Conservation (phyloP, 2,888 invertebrate genomes). For the Brenthis hecate region DNA sequence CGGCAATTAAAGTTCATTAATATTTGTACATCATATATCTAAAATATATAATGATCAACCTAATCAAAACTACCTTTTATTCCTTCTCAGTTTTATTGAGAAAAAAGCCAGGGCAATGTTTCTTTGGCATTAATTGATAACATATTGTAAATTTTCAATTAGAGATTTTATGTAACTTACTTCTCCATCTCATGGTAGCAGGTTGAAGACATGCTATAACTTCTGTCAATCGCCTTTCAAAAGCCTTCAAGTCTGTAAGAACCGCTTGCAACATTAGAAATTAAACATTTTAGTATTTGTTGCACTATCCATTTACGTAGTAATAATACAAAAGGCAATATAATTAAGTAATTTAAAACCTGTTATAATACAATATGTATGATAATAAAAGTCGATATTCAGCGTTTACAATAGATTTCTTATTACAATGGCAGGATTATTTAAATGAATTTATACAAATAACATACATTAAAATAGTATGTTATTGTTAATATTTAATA, state of each 20-base stretch:
- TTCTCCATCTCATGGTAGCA: slow-evolving; percentile 96
- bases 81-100: background rate
- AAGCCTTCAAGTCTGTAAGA: slow-evolving; percentile 96
- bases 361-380: too few relatives aligned
- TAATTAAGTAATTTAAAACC: too few relatives aligned
- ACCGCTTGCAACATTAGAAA: slow-evolving; percentile 45
- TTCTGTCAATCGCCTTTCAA: slow-evolving; percentile 97
- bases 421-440: too few relatives aligned
- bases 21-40: too few relatives aligned
- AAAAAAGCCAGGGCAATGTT: background rate
- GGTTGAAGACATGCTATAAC: slow-evolving; percentile 98
- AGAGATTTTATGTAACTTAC: slow-evolving; percentile 79
- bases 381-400: too few relatives aligned
- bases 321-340: background rate
- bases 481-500: too few relatives aligned
- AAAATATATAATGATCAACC: too few relatives aligned
- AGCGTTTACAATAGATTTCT: too few relatives aligned
- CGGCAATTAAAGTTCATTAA: too few relatives aligned
- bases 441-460: too few relatives aligned
- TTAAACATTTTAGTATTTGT: slow-evolving; percentile 23
- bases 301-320: background rate
- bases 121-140: background rate
- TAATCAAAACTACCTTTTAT: too few relatives aligned
- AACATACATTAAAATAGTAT: too few relatives aligned
- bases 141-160: background rate